Conservation (phyloP, 2,113 vertebrate genomes). For the Datnioides undecimradiatus region DNA sequence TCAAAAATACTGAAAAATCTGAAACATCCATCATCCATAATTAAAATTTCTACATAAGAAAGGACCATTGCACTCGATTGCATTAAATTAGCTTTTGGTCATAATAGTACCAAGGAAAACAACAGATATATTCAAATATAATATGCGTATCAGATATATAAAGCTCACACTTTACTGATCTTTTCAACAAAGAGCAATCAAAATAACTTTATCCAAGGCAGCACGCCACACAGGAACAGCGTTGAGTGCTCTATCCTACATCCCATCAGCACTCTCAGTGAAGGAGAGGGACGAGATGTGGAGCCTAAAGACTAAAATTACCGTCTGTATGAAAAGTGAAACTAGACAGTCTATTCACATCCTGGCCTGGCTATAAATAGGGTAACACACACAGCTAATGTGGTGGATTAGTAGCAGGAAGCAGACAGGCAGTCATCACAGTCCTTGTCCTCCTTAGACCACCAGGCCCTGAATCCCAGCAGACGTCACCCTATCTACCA, state of each 20-base stretch:
- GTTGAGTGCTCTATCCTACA: constrained; percentile 38
- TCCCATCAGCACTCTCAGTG: constrained; percentile 56
- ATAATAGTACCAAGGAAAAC: not conserved
- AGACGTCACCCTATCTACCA: constrained; percentile 83
- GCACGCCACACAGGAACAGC: constrained; percentile 9
- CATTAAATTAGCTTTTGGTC: not conserved
- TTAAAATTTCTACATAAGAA: not conserved
- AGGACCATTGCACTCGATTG: not conserved
- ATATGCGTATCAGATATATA: not conserved
- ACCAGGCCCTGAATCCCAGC: constrained; percentile 72
- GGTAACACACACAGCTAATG: constrained; percentile 78
- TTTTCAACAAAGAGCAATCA: constrained; percentile 19
- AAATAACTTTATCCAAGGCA: constrained; percentile 37
- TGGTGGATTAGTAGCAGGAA: constrained; percentile 84
- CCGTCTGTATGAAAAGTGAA: constrained; percentile 84
- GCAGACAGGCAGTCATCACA: constrained; percentile 84
- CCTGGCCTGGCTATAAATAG: constrained; percentile 85
- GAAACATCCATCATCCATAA: not conserved
- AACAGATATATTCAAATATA: not conserved
- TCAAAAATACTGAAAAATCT: not conserved
- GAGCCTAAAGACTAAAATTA: constrained; percentile 81
- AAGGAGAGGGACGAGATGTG: constrained; percentile 57
- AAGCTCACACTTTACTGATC: constrained; percentile 6
- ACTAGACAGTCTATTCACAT: constrained; percentile 84
- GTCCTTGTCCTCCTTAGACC: constrained; percentile 64